Conservation (phyloP, 2,113 vertebrate species). For the Lonchura striata region DNA sequence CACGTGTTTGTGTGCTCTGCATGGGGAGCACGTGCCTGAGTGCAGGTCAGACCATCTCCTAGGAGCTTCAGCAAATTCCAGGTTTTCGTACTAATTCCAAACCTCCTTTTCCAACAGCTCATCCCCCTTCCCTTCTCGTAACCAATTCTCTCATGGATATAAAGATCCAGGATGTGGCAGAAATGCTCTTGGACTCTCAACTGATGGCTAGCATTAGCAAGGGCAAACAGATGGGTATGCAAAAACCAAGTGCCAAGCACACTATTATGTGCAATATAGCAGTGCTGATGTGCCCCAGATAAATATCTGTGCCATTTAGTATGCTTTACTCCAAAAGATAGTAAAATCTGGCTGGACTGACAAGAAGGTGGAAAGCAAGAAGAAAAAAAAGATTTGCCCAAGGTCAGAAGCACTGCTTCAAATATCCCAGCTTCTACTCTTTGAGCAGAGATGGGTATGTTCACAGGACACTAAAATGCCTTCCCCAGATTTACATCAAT, state of each 20-base stretch:
- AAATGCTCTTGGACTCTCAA: not conserved
- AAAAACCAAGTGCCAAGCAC: not conserved
- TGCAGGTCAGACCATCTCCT: not conserved
- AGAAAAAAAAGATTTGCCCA: not conserved
- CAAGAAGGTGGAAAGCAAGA: not conserved
- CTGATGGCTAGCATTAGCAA: not conserved
- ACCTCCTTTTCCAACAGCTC: not conserved
- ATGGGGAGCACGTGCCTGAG: accelerated
- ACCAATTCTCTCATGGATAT: not conserved
- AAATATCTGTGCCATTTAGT: not conserved
- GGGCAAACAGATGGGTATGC: not conserved
- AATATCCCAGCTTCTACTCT: not conserved
- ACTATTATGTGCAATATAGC: not conserved
- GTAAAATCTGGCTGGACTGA: not conserved
- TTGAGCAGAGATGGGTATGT: not conserved
- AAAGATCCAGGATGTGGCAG: not conserved
- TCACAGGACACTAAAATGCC: not conserved
- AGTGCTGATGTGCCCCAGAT: not conserved
- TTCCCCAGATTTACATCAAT: not conserved
- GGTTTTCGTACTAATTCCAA: not conserved
- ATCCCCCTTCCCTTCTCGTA: not conserved
- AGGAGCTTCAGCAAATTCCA: not conserved
- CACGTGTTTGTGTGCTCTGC: not conserved
- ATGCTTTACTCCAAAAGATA: not conserved
- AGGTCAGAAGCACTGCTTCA: not conserved